These are phyloP conservation scores for Yoshiicerus persimilis DNA, from an alignment of 1,140 invertebrate species.

Conservation along the genomic window DNA sequence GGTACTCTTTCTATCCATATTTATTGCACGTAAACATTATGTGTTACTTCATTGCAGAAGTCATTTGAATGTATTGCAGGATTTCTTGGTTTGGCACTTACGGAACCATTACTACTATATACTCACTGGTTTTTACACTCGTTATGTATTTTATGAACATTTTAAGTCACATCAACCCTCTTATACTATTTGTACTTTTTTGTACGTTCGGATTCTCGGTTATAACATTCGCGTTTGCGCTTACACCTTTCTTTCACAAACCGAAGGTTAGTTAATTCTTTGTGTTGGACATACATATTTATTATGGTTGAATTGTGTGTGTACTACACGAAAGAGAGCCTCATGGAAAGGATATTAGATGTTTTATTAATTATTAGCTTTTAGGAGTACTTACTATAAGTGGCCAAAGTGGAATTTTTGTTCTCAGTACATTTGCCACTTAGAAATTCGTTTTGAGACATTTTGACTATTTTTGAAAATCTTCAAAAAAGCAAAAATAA, in stretches of 20 bases:
- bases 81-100: conserved; percentile 83
- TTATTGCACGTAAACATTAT: too few species aligned
- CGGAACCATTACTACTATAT: conserved; percentile 66
- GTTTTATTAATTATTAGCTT: too few species aligned
- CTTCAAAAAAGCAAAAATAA: too few species aligned
- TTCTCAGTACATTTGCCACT: too few species aligned
- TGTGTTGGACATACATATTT: not conserved
- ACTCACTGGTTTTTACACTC: conserved; percentile 69
- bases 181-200: conserved; percentile 76
- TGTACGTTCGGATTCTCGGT: conserved; percentile 77
- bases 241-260: conserved; percentile 83
- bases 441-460: too few species aligned
- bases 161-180: conserved; percentile 74
- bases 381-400: too few species aligned
- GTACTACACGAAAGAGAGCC: too few species aligned
- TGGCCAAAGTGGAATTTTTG: too few species aligned
- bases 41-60: too few species aligned
- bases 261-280: conserved; percentile 62
- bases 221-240: conserved; percentile 78
- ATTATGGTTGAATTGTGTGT: not conserved
- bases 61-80: conserved; percentile 64
- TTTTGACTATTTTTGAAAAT: too few species aligned
- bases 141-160: conserved; percentile 72
- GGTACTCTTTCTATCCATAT: conserved; percentile 59
- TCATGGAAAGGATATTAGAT: too few species aligned